These are phyloP conservation scores for Tenebrio molitor DNA, from an alignment of 1,140 invertebrate genomes.

Conservation along the genomic window DNA sequence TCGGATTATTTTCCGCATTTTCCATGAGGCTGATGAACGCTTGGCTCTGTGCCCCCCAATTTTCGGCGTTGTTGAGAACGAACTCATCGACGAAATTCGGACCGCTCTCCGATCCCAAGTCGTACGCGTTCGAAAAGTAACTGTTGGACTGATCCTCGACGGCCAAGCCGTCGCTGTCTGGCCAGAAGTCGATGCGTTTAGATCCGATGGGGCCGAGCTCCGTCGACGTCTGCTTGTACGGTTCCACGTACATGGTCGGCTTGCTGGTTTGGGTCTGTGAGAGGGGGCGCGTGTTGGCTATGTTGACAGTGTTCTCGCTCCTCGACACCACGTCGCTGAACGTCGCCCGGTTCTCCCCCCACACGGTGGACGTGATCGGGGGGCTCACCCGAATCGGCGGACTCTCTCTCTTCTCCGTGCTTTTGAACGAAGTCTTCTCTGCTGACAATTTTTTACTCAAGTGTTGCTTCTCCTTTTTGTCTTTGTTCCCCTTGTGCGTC, in stretches of 20 bases:
- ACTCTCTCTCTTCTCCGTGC: conserved; percentile 9
- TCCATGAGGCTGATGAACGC: conserved; percentile 18
- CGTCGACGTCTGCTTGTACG: conserved; percentile 58
- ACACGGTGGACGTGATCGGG: conserved; percentile 62
- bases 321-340: conserved; percentile 74
- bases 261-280: conserved; percentile 50
- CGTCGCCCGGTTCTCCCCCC: conserved; percentile 70
- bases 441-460: conserved; percentile 42
- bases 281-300: conserved; percentile 35
- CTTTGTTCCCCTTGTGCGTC: conserved; percentile 45
- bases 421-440: conserved; percentile 43
- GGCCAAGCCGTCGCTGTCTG: conserved; percentile 27
- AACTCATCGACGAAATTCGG: conserved; percentile 46
- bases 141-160: conserved; percentile 47
- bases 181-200: conserved; percentile 54
- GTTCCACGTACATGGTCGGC: conserved; percentile 65
- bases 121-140: conserved; percentile 49
- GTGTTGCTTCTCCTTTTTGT: conserved; percentile 51
- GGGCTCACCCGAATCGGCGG: conserved; percentile 40
- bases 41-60: conserved; percentile 42
- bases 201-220: conserved; percentile 65
- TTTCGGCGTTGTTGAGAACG: conserved; percentile 8
- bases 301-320: conserved; percentile 51
- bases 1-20: not conserved
- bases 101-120: conserved; percentile 31